Base-by-base conservation (phyloP, 1,140 invertebrate genomes). In the Fopius arisanus region DNA sequence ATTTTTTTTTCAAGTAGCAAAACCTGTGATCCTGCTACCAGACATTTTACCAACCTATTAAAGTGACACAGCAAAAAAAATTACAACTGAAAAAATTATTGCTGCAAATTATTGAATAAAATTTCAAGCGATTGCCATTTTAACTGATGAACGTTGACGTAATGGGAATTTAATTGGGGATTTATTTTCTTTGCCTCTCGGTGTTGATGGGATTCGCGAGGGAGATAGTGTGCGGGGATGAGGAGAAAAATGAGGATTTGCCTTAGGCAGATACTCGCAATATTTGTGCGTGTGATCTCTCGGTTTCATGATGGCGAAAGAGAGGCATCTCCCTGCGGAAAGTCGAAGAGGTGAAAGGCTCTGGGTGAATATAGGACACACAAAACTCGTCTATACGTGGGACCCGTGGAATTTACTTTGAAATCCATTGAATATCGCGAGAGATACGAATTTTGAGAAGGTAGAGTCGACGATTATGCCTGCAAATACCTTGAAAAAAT, bases 331-430 rank as follows among this genome's bases (percentile, higher is more conserved):
- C 43, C 43, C 43, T 19, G 14, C 54, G 54, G 26, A 59, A 4
- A 59, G 26, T 23, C 62, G 33, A 14, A 81, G 81, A 87, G 85
- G 84, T 86, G 83, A 87, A 87, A 87, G 82, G 81, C 82, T 80
- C 76, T 77, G 28, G 54, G 28, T 62, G 75, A 83, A 85, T 82
- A 87, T 86, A 78, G 80, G 82, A 86, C 84, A 84, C 77, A 77
- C 82, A 79, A 78, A 83, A 83, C 81, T 84, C 78, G 79, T 84
- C 80, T 85, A 65, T 65, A 81, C 80, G 80, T 83, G 81, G 82
- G 79, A 80, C 80, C 72, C 79, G 54, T 29, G 48, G 23, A 21
- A 23, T 59, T 59, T 59, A 26, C 54, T 59, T 59, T 59, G 54
- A 59, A 59, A 59, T 59, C 23, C 54, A 59, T 59, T 59, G 54